These are phyloP conservation scores for Hedya salicella DNA, from an alignment of 2,888 invertebrate genomes.

Conservation along the genomic window DNA sequence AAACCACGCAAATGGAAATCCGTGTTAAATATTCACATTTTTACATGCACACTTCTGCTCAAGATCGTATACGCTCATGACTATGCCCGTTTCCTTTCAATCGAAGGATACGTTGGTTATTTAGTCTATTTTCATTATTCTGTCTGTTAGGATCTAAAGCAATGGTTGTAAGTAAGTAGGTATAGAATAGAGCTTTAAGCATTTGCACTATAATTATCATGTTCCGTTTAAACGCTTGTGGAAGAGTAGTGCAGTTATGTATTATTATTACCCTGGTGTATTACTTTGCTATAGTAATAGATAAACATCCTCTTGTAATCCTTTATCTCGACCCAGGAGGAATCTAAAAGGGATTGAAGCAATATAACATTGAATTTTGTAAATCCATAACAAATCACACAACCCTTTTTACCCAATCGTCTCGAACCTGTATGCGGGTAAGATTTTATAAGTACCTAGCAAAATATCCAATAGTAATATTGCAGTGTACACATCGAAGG, in stretches of 20 bases:
- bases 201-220: slow-evolving; percentile 56
- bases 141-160: slow-evolving; percentile 39
- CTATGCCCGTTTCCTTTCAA: slow-evolving; percentile 22
- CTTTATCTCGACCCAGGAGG: slow-evolving; percentile 52
- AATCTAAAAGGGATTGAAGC: slow-evolving; percentile 63
- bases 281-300: slow-evolving; percentile 60
- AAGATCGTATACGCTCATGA: slow-evolving; percentile 48
- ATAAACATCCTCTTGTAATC: slow-evolving; percentile 54
- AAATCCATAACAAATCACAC: slow-evolving; percentile 80
- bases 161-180: slow-evolving; percentile 17
- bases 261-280: slow-evolving; percentile 70
- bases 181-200: slow-evolving; percentile 49
- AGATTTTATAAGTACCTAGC: slow-evolving; percentile 58
- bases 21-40: slow-evolving; percentile 17
- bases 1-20: slow-evolving; percentile 37
- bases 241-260: slow-evolving; percentile 54
- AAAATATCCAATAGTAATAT: slow-evolving; percentile 56
- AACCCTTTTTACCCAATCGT: slow-evolving; percentile 80
- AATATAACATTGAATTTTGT: slow-evolving; percentile 69
- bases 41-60: slow-evolving; percentile 45
- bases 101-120: slow-evolving; percentile 2
- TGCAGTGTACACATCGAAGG: slow-evolving; percentile 19
- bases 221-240: slow-evolving; percentile 54
- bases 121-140: slow-evolving; percentile 44
- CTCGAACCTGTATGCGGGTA: slow-evolving; percentile 69